Base-by-base conservation (phyloP, 2,888 invertebrate species). In the Neoascia interrupta region DNA sequence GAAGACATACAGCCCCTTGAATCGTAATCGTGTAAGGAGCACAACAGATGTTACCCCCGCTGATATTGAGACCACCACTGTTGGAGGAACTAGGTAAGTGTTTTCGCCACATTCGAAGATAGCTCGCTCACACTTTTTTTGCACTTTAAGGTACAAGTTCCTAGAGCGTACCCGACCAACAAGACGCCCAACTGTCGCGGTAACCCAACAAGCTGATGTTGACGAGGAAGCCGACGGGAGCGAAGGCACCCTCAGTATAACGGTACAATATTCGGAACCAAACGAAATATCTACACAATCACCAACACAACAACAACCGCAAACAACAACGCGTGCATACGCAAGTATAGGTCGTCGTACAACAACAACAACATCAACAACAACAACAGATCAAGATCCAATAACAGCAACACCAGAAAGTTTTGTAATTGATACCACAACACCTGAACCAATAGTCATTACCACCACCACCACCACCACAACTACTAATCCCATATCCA, bases 91-190 rank as follows among this genome's bases (percentile, higher is more conserved):
- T 53, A 61, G 73, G 80, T 75, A 61, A 28, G 49, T 2, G 0
- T 1, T 28, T 19, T 3, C 1, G 15, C 1, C 3, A 5, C 1
- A 21, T 0, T 8, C 41, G 11, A 21, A 1, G n/a, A 10, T 8
- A 21, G 8, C 26, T 5, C 8, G 8, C 26, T 26, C 26, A 26
- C 26, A 5, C 26, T 26, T 26, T 8, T 26, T n/a, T n/a, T n/a
- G n/a, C n/a, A n/a, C n/a, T n/a, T n/a, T n/a, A n/a, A 88, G 88
- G 63, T 88, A 88, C 72, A 87, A 87, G 74, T 85, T 85, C 41
- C 82, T 87, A 53, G 87, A 88, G 61, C 84, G 88, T 19, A 83
- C 85, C 13, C 85, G 87, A 15, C 86, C 86, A 23, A 84, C 85
- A 1, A 45, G 81, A 49, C 85, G 84, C 74, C 81, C 83, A 37